Percentiles rank a stretch among this genome's conserved stretches.
These are phyloP conservation scores for Microtus montanus DNA, from an alignment of 2,113 vertebrate genomes.

Conservation along the genomic window DNA sequence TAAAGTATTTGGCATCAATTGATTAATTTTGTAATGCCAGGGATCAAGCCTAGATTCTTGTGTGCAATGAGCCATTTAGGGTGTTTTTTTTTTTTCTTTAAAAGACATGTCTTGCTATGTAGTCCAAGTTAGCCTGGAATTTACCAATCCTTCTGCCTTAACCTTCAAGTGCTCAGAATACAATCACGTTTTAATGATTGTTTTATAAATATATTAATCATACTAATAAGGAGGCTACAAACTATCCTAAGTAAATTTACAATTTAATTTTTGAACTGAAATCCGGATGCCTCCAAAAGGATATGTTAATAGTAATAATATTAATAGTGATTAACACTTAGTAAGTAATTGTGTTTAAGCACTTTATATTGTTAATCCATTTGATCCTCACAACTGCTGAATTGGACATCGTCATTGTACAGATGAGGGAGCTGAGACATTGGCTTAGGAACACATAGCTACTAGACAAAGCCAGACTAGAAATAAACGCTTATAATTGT, in stretches of 20 bases:
- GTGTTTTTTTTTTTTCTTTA: background rate
- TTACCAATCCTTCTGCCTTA: background rate
- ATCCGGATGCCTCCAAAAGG: background rate
- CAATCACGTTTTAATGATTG: background rate
- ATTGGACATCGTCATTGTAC: background rate
- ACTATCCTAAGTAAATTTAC: background rate
- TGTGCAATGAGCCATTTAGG: background rate
- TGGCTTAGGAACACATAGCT: background rate
- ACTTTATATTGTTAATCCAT: conserved; percentile 34
- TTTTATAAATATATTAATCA: conserved; percentile 32
- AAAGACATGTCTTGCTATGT: background rate
- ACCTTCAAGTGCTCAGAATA: background rate
- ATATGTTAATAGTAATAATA: conserved; percentile 4
- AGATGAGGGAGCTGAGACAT: background rate
- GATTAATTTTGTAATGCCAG: background rate
- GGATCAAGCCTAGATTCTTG: background rate
- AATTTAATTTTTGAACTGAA: conserved; percentile 25
- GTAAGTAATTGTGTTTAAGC: conserved; percentile 18
- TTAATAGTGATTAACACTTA: conserved; percentile 47
- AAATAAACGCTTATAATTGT: background rate
- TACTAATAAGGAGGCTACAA: conserved; percentile 40
- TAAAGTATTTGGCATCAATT: conserved; percentile 44
- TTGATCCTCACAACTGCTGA: conserved; percentile 22
- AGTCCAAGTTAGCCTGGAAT: background rate
- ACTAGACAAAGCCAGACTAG: background rate